A percentile compares a stretch with the other conserved stretches of the same genome.
Evolutionary conservation across 2,888 invertebrate genomes (phyloP).

Genomic region (Oxyteleia sp.): DNA sequence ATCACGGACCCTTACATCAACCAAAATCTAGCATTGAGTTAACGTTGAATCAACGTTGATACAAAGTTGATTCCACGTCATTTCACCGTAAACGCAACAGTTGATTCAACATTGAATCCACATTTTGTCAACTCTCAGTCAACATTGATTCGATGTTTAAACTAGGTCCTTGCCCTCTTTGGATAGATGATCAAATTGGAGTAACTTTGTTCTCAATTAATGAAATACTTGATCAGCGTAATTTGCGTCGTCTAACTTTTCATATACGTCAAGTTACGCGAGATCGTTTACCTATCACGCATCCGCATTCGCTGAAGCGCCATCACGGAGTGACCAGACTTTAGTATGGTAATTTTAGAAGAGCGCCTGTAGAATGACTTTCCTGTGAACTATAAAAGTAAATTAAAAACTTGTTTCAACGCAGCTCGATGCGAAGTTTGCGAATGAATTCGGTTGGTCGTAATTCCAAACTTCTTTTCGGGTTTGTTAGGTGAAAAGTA

Average conservation of each 20-base stretch:
- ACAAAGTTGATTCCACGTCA: too few relatives aligned
- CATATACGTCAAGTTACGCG: conserved; percentile 35
- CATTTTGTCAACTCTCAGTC: too few relatives aligned
- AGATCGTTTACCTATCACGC: conserved; percentile 35
- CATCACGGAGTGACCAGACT: conserved; percentile 46
- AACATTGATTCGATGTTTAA: too few relatives aligned
- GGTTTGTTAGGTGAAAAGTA: neutral
- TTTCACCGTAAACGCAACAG: too few relatives aligned
- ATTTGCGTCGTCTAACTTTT: conserved; percentile 37
- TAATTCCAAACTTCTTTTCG: conserved; percentile 12
- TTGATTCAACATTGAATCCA: too few relatives aligned
- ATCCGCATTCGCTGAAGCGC: conserved; percentile 31
- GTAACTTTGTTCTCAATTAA: conserved; percentile 50
- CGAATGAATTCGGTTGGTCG: conserved; percentile 10
- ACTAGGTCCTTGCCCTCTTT: too few relatives aligned
- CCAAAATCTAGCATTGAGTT: too few relatives aligned
- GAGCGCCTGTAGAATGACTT: conserved; percentile 37
- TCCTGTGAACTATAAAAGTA: conserved; percentile 43
- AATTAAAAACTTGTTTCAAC: conserved; percentile 50
- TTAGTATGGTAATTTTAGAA: conserved; percentile 60
- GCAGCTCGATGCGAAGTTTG: conserved; percentile 36
- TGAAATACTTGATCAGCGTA: conserved; percentile 38
- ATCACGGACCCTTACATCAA: too few relatives aligned
- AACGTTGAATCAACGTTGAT: too few relatives aligned
- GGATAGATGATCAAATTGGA: too few relatives aligned